Evolutionary conservation across 2,888 invertebrate genomes (phyloP).

Genomic region (Ochropacha duplaris): DNA sequence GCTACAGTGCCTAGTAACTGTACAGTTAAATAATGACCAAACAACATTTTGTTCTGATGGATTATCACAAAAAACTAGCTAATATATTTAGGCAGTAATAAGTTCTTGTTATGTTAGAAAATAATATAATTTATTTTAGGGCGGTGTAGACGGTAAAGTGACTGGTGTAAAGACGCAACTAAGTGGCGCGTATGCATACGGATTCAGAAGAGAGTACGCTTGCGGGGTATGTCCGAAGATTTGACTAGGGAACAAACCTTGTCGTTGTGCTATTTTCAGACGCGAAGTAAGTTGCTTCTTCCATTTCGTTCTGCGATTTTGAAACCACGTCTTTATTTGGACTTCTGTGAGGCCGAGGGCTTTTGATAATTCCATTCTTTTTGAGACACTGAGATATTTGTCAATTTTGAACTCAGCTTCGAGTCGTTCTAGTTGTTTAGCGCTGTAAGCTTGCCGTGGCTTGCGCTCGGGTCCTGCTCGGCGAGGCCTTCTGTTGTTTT

Average conservation of each 20-base stretch:
- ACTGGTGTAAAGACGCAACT: conserved; percentile 84
- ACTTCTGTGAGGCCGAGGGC: conserved; percentile 95
- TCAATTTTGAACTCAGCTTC: conserved; percentile 97
- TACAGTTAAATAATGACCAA: background rate
- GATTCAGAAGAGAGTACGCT: conserved; percentile 84
- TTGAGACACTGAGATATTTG: conserved; percentile 97
- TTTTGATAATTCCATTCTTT: conserved; percentile 96
- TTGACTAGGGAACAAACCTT: conserved; percentile 88
- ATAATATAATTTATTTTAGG: conserved; percentile 27
- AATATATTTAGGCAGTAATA: background rate
- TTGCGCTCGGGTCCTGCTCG: conserved; percentile 96
- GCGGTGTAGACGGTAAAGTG: conserved; percentile 70
- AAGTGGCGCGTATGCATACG: conserved; percentile 85
- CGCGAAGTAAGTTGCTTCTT: conserved; percentile 97
- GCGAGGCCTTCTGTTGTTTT: conserved; percentile 90
- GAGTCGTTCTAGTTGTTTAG: conserved; percentile 94
- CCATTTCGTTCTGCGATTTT: conserved; percentile 98
- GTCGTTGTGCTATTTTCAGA: conserved; percentile 93
- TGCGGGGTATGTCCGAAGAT: conserved; percentile 85
- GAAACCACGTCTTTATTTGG: conserved; percentile 98
- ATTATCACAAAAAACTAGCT: conserved; percentile 8
- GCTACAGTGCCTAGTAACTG: background rate
- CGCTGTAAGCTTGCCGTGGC: conserved; percentile 97
- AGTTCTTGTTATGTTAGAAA: conserved; percentile 1
- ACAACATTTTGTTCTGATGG: conserved; percentile 1